phyloP scores from a whole-genome alignment of 2,888 invertebrate species.

The Halocaridina rubra region DNA sequence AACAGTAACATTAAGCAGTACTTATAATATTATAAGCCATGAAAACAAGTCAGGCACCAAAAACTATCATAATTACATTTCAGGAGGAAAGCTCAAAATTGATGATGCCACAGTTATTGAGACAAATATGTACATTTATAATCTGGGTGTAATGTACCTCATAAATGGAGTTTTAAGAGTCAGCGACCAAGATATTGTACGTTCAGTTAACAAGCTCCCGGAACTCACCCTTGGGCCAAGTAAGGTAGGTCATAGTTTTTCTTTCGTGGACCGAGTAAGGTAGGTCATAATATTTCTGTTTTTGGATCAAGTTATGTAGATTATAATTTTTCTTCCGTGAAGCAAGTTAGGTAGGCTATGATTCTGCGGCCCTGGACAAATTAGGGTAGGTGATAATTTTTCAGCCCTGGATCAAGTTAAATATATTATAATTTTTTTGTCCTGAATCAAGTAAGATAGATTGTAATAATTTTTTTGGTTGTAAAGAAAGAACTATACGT shows the following conservation, averaged over 20 bases:
- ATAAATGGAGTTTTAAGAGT: conserved; percentile 28
- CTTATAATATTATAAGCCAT: too few species aligned
- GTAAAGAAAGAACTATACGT: too few species aligned
- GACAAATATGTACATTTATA: conserved; percentile 45
- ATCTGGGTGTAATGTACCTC: conserved; percentile 53
- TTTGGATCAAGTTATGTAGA: neutral
- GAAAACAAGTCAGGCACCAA: too few species aligned
- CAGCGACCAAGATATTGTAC: conserved; percentile 30
- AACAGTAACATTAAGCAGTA: too few species aligned
- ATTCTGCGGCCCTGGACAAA: too few species aligned
- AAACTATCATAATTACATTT: too few species aligned
- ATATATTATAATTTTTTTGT: neutral
- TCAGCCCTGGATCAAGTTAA: neutral
- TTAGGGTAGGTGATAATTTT: neutral
- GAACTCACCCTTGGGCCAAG: neutral
- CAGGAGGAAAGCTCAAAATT: conserved; percentile 26
- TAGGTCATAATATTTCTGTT: too few species aligned
- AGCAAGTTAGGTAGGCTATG: too few species aligned
- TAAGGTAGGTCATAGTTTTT: neutral
- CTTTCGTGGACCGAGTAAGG: neutral
- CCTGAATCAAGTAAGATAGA: too few species aligned
- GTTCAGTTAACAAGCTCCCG: conserved; percentile 22
- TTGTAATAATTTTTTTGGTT: too few species aligned
- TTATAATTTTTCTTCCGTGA: neutral
- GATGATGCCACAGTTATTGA: neutral